Base-by-base conservation (phyloP, 2,888 invertebrate species). In the Amphipoea lucens region DNA sequence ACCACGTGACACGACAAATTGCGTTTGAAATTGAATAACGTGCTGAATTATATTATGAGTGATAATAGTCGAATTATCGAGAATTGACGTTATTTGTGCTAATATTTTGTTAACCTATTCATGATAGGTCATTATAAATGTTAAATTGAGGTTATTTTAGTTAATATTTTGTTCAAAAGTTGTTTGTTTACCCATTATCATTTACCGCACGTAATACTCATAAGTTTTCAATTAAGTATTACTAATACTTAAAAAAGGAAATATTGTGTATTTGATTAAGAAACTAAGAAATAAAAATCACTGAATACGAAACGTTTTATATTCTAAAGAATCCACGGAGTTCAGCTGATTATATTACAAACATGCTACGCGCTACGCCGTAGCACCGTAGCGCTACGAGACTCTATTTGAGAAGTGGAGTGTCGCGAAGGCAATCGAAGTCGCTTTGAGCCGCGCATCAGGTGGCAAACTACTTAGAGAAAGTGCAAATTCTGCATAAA, bases 401-500 rank as follows among this genome's bases (percentile, higher is more conserved):
- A 74, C 42, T 74, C 36, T 74, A 86, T 82, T 82, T 82, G 76
- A 78, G 48, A 72, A 79, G 63, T 67, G 71, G 51, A 85, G 76
- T 73, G 73, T 84, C 71, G 72, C 63, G 48, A 71, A 75, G 74
- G 74, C 71, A 81, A 79, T 82, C 71, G 72, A 70, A 63, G 71
- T 65, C 70, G 65, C 84, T 86, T 84, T 74, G 82, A 81, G 71
- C 62, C 14, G 29, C 51, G 42, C 72, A 74, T 73, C 71, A 76
- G 86, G 78, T 80, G 54, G 51, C 42, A 77, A 81, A 85, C 71
- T 82, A 88, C 86, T 82, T 79, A 79, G 75, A 75, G 73, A 74
- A 79, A 83, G 79, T 79, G 71, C 75, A 82, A 80, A 82, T 74
- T 79, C 72, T 79, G 67, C 80, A 82, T 69, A 76, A 79, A 81